Base-by-base conservation (phyloP, 2,797 vertebrate genomes). In the Muscicapa striata region DNA sequence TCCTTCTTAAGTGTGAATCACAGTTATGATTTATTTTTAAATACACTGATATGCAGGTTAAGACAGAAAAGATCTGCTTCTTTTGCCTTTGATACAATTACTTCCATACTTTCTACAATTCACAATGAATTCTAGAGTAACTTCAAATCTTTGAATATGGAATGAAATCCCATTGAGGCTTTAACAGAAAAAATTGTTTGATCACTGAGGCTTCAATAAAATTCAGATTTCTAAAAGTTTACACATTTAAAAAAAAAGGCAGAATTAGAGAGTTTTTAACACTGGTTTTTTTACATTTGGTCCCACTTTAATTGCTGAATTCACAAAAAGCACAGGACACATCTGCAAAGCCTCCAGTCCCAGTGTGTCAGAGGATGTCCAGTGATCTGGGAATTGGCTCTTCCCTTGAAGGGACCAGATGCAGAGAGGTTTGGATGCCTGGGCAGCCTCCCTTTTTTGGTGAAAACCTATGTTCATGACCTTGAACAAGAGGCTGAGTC, bases 391-490 rank as follows among this genome's bases (percentile, higher is more conserved):
- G 29, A 14, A 9, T 38, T 26, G 34, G 14, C 15, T 11, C 51
- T 88, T 61, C 26, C 40, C 13, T 51, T 29, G 55, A 21, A 78
- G 45, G 17, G 1, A 58, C 2, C 3, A 4, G 40, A 13, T 51
- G 9, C 45, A 14, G 34, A 22, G 75, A 40, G 20, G 5, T 58
- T 54, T 64, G 41, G 38, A 14, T 54, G 27, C 27, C 18, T 62
- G 46, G 61, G 32, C 52, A 90, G 16, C 36, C 38, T 63, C 15
- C 32, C 15, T 32, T 36, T 27, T 34, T 64, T 52, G 20, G 16
- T 5, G 7, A n/a, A 64, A 70, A 46, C 24, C 7, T 11, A 0
- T 0, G 5, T 40, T 12, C 4, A 1, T 30, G 55, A 48, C 59
- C 49, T 75, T 61, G 45, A 40, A 27, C 24, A 27, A 59, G 49